Percentiles rank a stretch among this genome's conserved stretches.
Conservation (phyloP, 2,888 invertebrate species). For the Amitus sp. region DNA sequence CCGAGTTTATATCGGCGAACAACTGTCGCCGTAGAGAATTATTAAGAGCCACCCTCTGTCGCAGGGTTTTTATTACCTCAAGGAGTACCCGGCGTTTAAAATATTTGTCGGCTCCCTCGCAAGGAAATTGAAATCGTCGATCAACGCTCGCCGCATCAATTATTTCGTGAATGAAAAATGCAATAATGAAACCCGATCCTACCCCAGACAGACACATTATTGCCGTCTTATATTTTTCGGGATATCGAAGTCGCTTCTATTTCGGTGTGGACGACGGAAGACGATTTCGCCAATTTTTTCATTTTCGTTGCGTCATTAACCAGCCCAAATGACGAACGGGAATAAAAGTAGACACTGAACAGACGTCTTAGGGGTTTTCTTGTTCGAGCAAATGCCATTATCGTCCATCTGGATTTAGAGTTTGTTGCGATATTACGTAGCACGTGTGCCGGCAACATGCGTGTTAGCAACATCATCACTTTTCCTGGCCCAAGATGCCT, state of each 20-base stretch:
- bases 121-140: not conserved
- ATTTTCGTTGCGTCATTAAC: not conserved
- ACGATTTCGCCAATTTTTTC: not conserved
- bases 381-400: constrained; percentile 43
- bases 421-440: constrained; percentile 34
- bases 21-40: constrained; percentile 34
- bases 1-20: constrained; percentile 19
- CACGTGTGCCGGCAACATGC: constrained; percentile 32
- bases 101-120: constrained; percentile 21
- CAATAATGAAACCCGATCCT: not conserved
- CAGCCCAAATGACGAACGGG: constrained; percentile 27
- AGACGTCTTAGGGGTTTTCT: constrained; percentile 32
- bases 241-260: too few species aligned
- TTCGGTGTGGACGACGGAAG: too few species aligned
- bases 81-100: constrained; percentile 23
- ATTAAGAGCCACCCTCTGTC: constrained; percentile 29
- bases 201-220: not conserved
- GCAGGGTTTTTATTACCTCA: constrained; percentile 30
- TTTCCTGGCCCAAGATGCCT: constrained; percentile 31
- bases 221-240: too few species aligned
- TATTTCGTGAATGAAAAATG: not conserved
- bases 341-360: constrained; percentile 26
- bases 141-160: not conserved
- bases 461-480: constrained; percentile 26
- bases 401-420: constrained; percentile 45